Conservation (phyloP, 2,797 vertebrate genomes). For the Spondyliosoma cantharus region DNA sequence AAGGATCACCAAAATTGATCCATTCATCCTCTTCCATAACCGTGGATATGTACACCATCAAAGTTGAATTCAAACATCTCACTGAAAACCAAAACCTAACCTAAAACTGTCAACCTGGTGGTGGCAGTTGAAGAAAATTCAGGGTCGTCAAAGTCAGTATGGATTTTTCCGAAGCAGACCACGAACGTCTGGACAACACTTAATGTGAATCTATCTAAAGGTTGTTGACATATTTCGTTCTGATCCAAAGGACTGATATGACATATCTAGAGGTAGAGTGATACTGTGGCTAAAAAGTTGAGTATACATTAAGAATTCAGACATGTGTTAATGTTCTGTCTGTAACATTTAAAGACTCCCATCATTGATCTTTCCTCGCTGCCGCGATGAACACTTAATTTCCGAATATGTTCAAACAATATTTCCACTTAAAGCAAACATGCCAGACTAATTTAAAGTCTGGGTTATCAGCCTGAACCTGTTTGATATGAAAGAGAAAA, state of each 20-base stretch:
- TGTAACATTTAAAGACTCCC: not conserved
- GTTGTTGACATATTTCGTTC: not conserved
- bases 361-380: not conserved
- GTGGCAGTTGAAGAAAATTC: too few species aligned
- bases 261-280: not conserved
- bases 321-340: not conserved
- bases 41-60: too few species aligned
- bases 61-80: too few species aligned
- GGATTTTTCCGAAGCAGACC: too few species aligned
- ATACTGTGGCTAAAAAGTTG: not conserved
- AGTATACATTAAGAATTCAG: not conserved
- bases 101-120: too few species aligned
- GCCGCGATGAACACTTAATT: slow-evolving; percentile 5
- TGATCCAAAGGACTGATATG: too few species aligned
- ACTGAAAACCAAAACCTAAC: too few species aligned
- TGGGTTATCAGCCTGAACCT: not conserved
- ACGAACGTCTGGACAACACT: not conserved
- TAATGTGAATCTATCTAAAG: not conserved
- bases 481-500: not conserved
- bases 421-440: not conserved
- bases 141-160: too few species aligned
- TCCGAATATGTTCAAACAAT: not conserved
- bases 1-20: not conserved
- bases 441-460: slow-evolving; percentile 15
- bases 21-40: too few species aligned